These are phyloP conservation scores for Neogale vison DNA, from an alignment of 2,113 vertebrate genomes.

Conservation along the genomic window DNA sequence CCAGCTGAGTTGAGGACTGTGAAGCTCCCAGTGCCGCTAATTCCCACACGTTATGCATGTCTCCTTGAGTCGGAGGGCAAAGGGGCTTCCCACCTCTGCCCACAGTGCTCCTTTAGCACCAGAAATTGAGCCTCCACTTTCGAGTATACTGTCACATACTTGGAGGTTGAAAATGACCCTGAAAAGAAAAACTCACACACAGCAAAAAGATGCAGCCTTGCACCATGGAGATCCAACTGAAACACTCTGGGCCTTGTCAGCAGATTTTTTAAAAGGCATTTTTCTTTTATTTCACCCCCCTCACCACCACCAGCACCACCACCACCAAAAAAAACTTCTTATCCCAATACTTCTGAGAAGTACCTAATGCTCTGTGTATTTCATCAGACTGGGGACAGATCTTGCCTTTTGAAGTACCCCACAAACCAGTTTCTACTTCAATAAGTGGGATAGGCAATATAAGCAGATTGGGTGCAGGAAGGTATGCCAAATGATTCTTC, in stretches of 20 bases:
- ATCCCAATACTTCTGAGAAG: conserved; percentile 32
- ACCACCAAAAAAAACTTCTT: not conserved
- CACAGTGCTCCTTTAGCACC: not conserved
- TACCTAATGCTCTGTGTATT: conserved; percentile 28
- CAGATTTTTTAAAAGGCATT: conserved; percentile 44
- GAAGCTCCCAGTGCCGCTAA: not conserved
- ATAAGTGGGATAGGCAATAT: not conserved
- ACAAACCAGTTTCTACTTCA: not conserved
- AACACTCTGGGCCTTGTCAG: not conserved
- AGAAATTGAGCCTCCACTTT: not conserved
- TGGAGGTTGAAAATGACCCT: conserved; percentile 51
- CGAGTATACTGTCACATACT: conserved; percentile 19
- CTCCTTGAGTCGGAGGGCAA: not conserved
- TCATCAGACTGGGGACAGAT: not conserved
- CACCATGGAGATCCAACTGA: conserved; percentile 48
- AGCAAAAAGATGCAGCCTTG: conserved; percentile 42
- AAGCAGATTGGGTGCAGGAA: not conserved
- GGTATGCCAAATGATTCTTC: conserved; percentile 13
- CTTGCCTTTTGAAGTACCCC: not conserved
- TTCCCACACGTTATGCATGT: not conserved
- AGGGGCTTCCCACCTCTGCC: not conserved
- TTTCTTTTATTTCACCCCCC: conserved; percentile 26
- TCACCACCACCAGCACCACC: not conserved
- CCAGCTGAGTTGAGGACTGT: not conserved
- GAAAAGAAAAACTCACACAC: conserved; percentile 53